Evolutionary conservation across 2,113 vertebrate species (phyloP).

Genomic region (Callorhinus ursinus): DNA sequence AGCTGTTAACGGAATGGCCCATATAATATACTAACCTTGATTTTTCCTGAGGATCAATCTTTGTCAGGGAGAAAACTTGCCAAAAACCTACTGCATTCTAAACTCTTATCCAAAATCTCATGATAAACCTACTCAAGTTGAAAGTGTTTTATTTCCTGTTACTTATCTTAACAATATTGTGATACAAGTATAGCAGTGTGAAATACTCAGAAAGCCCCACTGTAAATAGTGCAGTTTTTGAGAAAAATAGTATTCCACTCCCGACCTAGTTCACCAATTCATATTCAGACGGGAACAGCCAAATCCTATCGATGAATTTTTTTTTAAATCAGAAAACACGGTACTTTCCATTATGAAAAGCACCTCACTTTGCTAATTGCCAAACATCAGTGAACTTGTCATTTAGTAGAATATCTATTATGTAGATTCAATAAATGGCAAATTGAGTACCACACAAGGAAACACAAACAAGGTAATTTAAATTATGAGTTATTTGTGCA

Average conservation of each 20-base stretch:
- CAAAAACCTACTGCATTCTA: constrained; percentile 33
- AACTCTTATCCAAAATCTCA: background rate
- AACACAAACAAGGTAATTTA: background rate
- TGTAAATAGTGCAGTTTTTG: background rate
- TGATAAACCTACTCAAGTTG: background rate
- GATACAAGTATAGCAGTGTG: background rate
- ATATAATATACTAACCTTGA: constrained; percentile 25
- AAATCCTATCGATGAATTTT: constrained; percentile 58
- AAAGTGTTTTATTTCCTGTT: background rate
- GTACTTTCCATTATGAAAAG: constrained; percentile 66
- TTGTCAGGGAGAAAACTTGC: constrained; percentile 52
- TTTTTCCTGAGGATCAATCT: constrained; percentile 41
- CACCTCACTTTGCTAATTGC: constrained; percentile 59
- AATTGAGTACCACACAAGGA: background rate
- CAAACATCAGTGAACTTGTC: constrained; percentile 50
- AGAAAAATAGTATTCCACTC: background rate
- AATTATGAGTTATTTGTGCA: background rate
- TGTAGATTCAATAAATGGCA: background rate
- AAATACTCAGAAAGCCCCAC: background rate
- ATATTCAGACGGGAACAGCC: background rate
- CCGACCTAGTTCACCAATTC: background rate
- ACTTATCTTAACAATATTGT: constrained; percentile 42
- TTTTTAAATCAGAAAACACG: constrained; percentile 54
- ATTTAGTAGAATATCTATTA: constrained; percentile 55
- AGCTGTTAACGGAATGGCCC: background rate